Evolutionary conservation across 2,888 invertebrate species (phyloP), one percentile per base, ranked within the genome.

Genomic region (Adelphocoris suturalis): DNA sequence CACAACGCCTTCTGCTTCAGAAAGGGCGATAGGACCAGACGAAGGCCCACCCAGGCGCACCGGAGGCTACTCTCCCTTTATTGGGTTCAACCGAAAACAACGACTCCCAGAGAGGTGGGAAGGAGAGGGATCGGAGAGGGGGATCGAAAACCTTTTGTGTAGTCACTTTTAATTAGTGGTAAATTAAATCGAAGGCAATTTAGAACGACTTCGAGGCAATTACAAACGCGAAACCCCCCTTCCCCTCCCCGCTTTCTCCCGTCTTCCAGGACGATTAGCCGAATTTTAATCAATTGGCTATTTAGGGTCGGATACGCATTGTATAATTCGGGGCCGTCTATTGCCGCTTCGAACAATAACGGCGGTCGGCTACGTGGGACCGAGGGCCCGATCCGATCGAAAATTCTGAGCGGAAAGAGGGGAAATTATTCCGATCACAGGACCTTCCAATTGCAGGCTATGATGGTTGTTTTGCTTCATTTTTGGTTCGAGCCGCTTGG

Each of bases 181-280:
- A 68, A 68, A 68, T 68, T 68, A 68, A 68, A 68, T 68, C 68
- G 68, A 68, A 68, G 68, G 68, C 68, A 68, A 68, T 68, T 68
- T 68, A 68, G 68, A 68, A 68, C 68, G 68, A 68, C 68, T 68
- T 68, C 68, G 68, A 27, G 68, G 68, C 27, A 68, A 68, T 68
- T 68, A 68, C 68, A 68, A 68, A 68, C 68, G 68, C 68, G 19
- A 68, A 68, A 19, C 68, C 19, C 68, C 57, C 5, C n/a, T n/a
- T n/a, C n/a, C 14, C 9, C 23, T 11, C 68, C 68, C 27, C 11
- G 23, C 68, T 68, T 52, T 52, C 16, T 16, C 68, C 27, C 68
- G 68, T 68, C 68, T 68, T 68, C 23, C 19, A 68, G 68, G 23
- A 68, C 68, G 68, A 68, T 68, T 68, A 68, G 68, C 68, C 12